Base-by-base conservation (phyloP, 2,113 vertebrate genomes). In the Calonectris borealis region DNA sequence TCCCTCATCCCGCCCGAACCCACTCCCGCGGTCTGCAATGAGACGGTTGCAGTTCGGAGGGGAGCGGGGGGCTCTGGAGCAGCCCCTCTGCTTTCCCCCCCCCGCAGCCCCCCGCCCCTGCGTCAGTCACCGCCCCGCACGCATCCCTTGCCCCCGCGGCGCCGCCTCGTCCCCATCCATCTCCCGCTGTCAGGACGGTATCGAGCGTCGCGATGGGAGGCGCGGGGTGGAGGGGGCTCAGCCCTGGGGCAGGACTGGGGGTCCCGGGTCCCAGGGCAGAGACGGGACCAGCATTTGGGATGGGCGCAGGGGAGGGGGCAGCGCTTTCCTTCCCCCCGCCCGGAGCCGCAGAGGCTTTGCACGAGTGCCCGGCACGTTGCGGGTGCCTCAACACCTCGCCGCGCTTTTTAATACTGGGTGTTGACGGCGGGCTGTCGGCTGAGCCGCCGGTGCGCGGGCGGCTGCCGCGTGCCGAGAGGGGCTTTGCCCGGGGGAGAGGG, bases 1-100 rank as follows among this genome's bases (percentile, higher is more conserved):
- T 57, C 51, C 61, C 17, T 49, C 54, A 38, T 31, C 51, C 61
- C 42, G 7, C 38, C 1, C 0, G 0, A 52, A 52, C 2, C 49
- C 25, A 0, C 22, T 16, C 69, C 57, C 2, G 0, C 10, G 36
- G 12, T 0, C 2, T 4, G 34, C 62, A 14, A 0, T 2, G 34
- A 38, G 48, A 21, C 20, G 40, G 21, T 2, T 14, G 46, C 13
- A 7, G 11, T 40, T 31, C 0, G 0, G 40, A 66, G 15, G 34
- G 25, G 36, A 57, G 19, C 0, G 7, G 40, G 32, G 25, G 18
- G 9, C 26, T 83, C 36, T 4, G 10, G 40, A 32, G 20, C 5
- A 57, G 7, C 2, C 13, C 5, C 58, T 54, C n/a, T 75, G 20
- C 55, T 25, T 17, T 7, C 32, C 19, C 26, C 19, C 24, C 0